Percentiles rank a stretch among this genome's conserved stretches.
These are phyloP conservation scores for Alaudala cheleensis DNA, from an alignment of 2,113 vertebrate species.

Conservation along the genomic window DNA sequence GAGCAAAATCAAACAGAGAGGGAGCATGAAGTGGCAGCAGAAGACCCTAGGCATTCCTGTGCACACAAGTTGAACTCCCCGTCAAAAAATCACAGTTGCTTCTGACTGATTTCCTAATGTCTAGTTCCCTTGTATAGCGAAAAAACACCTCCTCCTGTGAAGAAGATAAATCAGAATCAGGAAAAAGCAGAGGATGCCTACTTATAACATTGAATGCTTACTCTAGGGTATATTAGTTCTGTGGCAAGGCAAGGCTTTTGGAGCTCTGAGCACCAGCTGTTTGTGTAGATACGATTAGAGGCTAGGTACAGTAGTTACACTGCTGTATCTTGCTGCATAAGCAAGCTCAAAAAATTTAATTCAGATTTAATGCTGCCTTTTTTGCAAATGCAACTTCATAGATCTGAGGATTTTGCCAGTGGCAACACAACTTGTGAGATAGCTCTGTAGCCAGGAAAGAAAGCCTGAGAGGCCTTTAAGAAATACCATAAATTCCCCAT, in stretches of 20 bases:
- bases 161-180: not conserved
- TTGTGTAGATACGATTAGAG: not conserved
- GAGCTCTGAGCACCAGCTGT: not conserved
- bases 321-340: not conserved
- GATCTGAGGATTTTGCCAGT: slow-evolving; percentile 2
- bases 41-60: not conserved
- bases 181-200: not conserved
- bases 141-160: not conserved
- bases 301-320: not conserved
- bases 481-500: not conserved
- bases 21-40: not conserved
- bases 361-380: slow-evolving; percentile 21
- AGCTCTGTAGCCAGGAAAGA: not conserved
- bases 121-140: not conserved
- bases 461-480: not conserved
- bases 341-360: not conserved
- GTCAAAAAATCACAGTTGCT: not conserved
- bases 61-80: not conserved
- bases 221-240: not conserved
- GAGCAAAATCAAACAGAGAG: not conserved
- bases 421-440: not conserved
- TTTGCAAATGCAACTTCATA: not conserved
- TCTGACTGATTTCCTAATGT: not conserved
- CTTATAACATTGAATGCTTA: not conserved
- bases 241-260: not conserved